phyloP scores from a whole-genome alignment of 1,140 invertebrate species.

The Drosophila parvula region DNA sequence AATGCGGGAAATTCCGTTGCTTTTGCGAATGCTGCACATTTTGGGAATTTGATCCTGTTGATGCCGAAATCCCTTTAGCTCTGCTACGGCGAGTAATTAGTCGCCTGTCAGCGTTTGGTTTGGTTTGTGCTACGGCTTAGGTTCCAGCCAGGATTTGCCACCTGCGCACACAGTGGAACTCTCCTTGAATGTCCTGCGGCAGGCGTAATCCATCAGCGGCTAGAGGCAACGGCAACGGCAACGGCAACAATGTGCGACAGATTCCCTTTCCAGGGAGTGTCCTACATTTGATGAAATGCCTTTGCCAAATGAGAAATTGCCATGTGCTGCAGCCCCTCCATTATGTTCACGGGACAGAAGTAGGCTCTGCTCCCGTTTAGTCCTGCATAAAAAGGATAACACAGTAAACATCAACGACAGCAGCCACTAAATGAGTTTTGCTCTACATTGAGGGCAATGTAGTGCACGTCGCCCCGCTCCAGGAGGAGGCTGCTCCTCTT shows the following conservation, averaged over 20 bases:
- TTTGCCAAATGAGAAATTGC: constrained; percentile 51
- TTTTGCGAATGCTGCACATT: constrained; percentile 34
- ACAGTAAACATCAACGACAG: constrained; percentile 44
- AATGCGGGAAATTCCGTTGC: constrained; percentile 41
- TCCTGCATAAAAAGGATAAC: constrained; percentile 49
- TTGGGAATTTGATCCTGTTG: constrained; percentile 39
- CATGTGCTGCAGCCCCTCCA: constrained; percentile 41
- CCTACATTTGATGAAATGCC: constrained; percentile 50
- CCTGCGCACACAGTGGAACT: constrained; percentile 30
- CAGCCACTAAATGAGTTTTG: constrained; percentile 52
- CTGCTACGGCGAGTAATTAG: constrained; percentile 40
- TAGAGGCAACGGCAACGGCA: constrained; percentile 35
- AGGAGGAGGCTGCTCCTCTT: constrained; percentile 23
- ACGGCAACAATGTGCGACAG: constrained; percentile 35
- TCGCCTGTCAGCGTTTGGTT: constrained; percentile 50
- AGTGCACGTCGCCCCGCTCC: constrained; percentile 7
- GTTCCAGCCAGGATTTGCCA: constrained; percentile 25
- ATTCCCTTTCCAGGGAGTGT: constrained; percentile 27
- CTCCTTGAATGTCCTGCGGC: constrained; percentile 31
- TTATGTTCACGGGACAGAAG: constrained; percentile 35
- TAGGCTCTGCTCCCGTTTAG: constrained; percentile 47
- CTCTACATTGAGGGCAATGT: constrained; percentile 49
- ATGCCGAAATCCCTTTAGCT: constrained; percentile 47
- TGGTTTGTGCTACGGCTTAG: constrained; percentile 48
- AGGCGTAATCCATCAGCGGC: constrained; percentile 45